Evolutionary conservation across 2,888 invertebrate species (phyloP).

Genomic region (Gortyna flavago): DNA sequence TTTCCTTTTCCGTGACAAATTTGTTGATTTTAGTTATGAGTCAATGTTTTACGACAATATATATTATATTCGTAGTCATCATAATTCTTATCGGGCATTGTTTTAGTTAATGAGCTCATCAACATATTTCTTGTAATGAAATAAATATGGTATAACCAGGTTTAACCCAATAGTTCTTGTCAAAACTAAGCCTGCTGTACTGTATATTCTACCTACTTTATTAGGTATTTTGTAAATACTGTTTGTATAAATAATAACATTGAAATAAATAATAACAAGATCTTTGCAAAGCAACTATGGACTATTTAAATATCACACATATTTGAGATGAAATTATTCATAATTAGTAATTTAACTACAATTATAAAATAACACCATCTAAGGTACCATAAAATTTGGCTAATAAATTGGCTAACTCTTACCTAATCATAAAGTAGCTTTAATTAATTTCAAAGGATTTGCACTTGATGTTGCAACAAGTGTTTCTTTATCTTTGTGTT

Average conservation of each 20-base stretch:
- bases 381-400: conserved; percentile 27
- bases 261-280: conserved; percentile 31
- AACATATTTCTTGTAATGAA: not conserved
- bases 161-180: conserved; percentile 8
- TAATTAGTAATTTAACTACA: conserved; percentile 1
- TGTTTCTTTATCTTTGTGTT: conserved; percentile 89
- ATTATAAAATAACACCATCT: not conserved
- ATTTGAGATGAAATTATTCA: conserved; percentile 48
- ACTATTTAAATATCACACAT: conserved; percentile 62
- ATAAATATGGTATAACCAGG: not conserved
- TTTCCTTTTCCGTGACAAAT: not conserved
- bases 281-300: conserved; percentile 28
- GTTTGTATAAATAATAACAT: conserved; percentile 12
- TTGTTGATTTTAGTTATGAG: not conserved
- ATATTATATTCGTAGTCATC: not conserved
- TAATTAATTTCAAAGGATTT: conserved; percentile 70
- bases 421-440: conserved; percentile 66
- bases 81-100: not conserved
- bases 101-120: no score
- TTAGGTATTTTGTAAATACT: conserved; percentile 38
- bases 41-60: not conserved
- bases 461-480: conserved; percentile 68
- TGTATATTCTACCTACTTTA: not conserved
- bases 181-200: conserved; percentile 13
- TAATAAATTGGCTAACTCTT: conserved; percentile 35